Percentiles rank a stretch among this genome's conserved stretches.
Conservation (phyloP, 1,140 invertebrate species). For the Caenorhabditis elegans region WBcel235 BX284604.4:14956001-14956500, state of each 20-base stretch:
- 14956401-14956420: too few species aligned
- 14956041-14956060: slow-evolving; percentile 85
- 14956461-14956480: too few species aligned
- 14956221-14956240: slow-evolving; percentile 75
- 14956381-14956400: too few species aligned
- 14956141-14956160: slow-evolving; percentile 83
- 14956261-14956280: neutral
- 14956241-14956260: slow-evolving; percentile 34
- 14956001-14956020: slow-evolving; percentile 77
- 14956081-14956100: slow-evolving; percentile 51
- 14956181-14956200: slow-evolving; percentile 77
- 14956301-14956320: too few species aligned
- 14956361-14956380: too few species aligned
- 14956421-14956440: too few species aligned
- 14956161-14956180: slow-evolving; percentile 83
- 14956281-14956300: too few species aligned
- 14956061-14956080: slow-evolving; percentile 77
- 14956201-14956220: slow-evolving; percentile 72
- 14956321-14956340: too few species aligned
- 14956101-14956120: slow-evolving; percentile 74
- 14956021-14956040: slow-evolving; percentile 76
- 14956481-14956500: too few species aligned
- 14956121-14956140: slow-evolving; percentile 77
- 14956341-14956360: too few species aligned
- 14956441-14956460: too few species aligned